Evolutionary conservation across 53 echinoderm and acorn worm species (phyloP).

Genomic region (Astropecten irregularis): DNA sequence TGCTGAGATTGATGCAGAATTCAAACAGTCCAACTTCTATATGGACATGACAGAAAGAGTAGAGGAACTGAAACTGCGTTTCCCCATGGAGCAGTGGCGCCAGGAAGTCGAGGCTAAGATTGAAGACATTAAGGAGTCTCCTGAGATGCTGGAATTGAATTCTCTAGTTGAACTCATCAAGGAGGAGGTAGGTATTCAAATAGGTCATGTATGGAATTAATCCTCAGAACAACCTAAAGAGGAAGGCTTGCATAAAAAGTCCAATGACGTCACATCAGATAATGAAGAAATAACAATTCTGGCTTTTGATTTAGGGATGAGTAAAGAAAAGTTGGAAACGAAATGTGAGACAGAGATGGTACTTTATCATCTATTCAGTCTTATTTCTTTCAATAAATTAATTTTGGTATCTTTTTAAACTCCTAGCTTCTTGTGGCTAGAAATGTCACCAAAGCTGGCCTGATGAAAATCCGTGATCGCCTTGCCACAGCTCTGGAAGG

Average conservation of each 20-base stretch:
- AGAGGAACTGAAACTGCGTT: not conserved
- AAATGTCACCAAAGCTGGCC: not conserved
- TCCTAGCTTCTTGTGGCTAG: too few species aligned
- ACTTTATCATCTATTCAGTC: too few species aligned
- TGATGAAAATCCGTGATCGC: not conserved
- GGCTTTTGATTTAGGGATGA: too few species aligned
- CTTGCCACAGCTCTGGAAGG: not conserved
- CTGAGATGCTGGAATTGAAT: constrained; percentile 31
- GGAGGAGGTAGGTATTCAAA: not conserved
- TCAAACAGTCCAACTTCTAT: constrained; percentile 36
- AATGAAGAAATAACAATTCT: not conserved
- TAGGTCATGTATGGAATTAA: too few species aligned
- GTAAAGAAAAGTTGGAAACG: too few species aligned
- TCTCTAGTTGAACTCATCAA: not conserved
- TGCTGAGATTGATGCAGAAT: constrained; percentile 10
- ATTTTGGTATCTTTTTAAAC: too few species aligned
- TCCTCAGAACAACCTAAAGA: too few species aligned
- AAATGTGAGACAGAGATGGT: too few species aligned
- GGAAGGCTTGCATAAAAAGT: too few species aligned
- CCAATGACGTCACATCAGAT: too few species aligned
- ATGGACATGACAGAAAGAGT: not conserved
- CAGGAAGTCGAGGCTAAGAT: not conserved
- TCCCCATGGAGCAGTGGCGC: constrained; percentile 13
- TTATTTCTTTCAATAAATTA: too few species aligned
- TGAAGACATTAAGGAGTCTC: constrained; percentile 19